Conservation (phyloP, 2,888 invertebrate species). For the Agriopis marginaria region DNA sequence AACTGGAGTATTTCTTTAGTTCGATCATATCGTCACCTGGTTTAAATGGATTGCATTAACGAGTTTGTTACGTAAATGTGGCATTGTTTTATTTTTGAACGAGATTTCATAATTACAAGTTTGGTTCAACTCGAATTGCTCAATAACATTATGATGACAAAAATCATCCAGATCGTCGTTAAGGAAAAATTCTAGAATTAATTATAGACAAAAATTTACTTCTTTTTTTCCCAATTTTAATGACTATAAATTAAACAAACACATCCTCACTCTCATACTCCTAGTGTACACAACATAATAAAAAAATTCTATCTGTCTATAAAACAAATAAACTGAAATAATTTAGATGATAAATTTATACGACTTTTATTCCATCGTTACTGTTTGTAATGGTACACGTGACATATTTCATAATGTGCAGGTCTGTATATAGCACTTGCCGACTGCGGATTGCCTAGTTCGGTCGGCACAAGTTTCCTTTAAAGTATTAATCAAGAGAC, state of each 20-base stretch:
- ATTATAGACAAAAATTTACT: not conserved
- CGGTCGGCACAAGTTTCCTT: slow-evolving; percentile 73
- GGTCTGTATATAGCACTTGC: slow-evolving; percentile 34
- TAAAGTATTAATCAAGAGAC: slow-evolving; percentile 77
- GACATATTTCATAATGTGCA: slow-evolving; percentile 39
- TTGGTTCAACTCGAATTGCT: not conserved
- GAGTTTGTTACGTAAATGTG: slow-evolving; percentile 25
- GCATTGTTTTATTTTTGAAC: slow-evolving; percentile 20
- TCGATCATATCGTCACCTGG: slow-evolving; percentile 76
- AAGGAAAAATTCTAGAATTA: not conserved
- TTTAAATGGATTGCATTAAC: slow-evolving; percentile 54
- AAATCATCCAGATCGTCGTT: not conserved
- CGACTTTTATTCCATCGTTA: slow-evolving; percentile 14
- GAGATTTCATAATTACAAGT: slow-evolving; percentile 11
- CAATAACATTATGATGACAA: not conserved
- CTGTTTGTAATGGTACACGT: slow-evolving; percentile 26
- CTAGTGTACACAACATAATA: not conserved
- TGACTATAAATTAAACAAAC: too few species aligned
- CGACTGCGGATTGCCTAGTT: slow-evolving; percentile 59
- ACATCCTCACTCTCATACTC: too few species aligned
- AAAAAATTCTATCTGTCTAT: not conserved
- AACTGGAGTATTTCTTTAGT: slow-evolving; percentile 81
- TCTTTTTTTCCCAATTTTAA: too few species aligned
- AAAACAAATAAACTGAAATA: not conserved
- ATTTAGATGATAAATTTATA: not conserved